Conservation (phyloP, 2,797 vertebrate genomes). For the Pseudochirops corinnae region DNA sequence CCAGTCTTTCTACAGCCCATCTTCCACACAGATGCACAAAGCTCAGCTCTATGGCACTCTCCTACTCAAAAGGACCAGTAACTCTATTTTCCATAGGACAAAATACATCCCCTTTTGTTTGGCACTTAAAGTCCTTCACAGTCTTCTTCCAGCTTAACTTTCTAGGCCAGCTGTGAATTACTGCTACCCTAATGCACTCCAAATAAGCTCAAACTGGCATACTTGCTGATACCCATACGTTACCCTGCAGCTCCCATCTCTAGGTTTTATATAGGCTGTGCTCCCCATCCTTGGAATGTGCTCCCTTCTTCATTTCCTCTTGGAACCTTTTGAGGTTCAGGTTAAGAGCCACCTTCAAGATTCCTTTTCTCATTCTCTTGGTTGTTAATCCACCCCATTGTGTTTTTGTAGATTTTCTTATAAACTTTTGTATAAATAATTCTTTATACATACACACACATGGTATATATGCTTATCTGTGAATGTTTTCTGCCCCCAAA, state of each 20-base stretch:
- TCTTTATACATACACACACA: not conserved
- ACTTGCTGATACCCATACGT: not conserved
- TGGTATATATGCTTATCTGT: not conserved
- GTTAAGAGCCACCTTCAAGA: not conserved
- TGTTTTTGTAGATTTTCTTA: not conserved
- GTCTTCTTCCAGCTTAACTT: not conserved
- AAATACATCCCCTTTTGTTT: not conserved
- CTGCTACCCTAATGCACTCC: not conserved
- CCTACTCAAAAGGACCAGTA: not conserved
- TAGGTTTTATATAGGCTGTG: not conserved
- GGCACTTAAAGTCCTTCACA: not conserved
- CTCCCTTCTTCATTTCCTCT: not conserved
- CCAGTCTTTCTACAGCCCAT: not conserved
- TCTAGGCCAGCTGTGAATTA: not conserved
- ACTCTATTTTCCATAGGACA: not conserved
- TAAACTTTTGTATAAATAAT: not conserved
- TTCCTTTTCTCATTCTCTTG: not conserved
- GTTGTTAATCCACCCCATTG: not conserved
- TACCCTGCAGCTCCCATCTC: not conserved
- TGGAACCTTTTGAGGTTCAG: not conserved
- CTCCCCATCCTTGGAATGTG: not conserved
- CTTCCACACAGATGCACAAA: not conserved
- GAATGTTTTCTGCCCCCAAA: not conserved
- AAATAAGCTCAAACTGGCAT: not conserved
- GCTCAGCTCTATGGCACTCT: not conserved